A percentile compares a stretch with the other conserved stretches of the same genome.
Conservation (phyloP, 2,888 invertebrate genomes). For the Hydraecia micacea region DNA sequence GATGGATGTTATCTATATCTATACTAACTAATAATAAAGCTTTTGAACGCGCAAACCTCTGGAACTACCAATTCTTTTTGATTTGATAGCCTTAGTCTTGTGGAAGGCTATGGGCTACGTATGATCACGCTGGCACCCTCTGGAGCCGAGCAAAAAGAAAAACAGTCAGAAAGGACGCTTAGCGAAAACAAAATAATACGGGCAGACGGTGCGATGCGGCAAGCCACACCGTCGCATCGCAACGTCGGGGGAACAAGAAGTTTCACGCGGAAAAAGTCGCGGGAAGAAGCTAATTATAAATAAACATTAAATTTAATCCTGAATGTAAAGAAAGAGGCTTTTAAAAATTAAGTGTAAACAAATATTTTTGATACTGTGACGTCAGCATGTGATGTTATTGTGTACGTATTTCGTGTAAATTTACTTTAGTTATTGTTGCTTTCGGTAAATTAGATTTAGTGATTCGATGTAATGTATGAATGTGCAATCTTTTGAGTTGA, state of each 20-base stretch:
- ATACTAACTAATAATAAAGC: not conserved
- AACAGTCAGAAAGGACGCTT: too few relatives aligned
- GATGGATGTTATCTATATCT: not conserved
- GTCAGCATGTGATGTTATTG: constrained; percentile 49
- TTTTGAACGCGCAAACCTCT: not conserved
- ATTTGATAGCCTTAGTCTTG: not conserved
- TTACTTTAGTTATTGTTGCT: constrained; percentile 62
- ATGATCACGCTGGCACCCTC: not conserved
- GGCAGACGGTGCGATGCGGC: not conserved
- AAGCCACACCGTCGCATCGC: not conserved
- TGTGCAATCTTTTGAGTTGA: constrained; percentile 57
- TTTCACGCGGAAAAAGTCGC: not conserved
- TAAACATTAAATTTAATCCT: constrained; percentile 16
- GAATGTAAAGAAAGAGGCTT: constrained; percentile 49
- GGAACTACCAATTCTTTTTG: not conserved
- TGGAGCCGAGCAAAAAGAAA: not conserved
- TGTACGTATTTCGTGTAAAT: constrained; percentile 64
- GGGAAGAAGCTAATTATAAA: not conserved
- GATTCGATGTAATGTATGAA: constrained; percentile 50
- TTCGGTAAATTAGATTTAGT: constrained; percentile 61
- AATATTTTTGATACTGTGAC: constrained; percentile 63
- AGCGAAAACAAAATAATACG: not conserved
- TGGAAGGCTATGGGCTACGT: not conserved
- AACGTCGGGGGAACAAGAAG: too few relatives aligned
- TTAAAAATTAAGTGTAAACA: constrained; percentile 55